A percentile compares a stretch with the other conserved stretches of the same genome.
Evolutionary conservation across 2,888 invertebrate species (phyloP).

Genomic region (Actias luna): DNA sequence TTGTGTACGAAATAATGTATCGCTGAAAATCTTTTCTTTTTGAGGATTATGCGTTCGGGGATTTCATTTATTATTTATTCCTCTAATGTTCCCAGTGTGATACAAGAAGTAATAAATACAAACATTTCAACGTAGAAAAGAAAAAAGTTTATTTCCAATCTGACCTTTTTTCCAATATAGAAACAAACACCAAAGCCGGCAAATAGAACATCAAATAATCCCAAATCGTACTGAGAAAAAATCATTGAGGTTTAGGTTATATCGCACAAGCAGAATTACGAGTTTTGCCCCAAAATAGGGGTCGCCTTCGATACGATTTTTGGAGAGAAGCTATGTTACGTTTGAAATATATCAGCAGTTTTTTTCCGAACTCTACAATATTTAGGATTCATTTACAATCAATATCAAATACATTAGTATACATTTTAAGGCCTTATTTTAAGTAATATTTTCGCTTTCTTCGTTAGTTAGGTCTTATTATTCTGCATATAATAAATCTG

Average conservation of each 20-base stretch:
- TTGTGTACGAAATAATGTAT: not conserved
- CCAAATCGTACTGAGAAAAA: slow-evolving; percentile 47
- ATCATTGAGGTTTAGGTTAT: slow-evolving; percentile 41
- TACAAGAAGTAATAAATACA: slow-evolving; percentile 9
- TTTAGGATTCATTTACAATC: not conserved
- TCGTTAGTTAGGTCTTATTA: no score
- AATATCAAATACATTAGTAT: not conserved
- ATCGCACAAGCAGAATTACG: slow-evolving; percentile 37
- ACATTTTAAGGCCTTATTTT: not conserved
- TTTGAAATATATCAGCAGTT: not conserved
- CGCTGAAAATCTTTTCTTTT: not conserved
- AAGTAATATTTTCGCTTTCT: no score
- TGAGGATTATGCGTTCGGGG: not conserved
- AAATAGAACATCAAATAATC: slow-evolving; percentile 48
- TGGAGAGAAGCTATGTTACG: not conserved
- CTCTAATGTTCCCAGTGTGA: not conserved
- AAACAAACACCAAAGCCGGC: slow-evolving; percentile 34
- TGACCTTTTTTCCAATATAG: slow-evolving; percentile 33
- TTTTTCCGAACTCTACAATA: slow-evolving; percentile 6
- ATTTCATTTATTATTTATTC: not conserved
- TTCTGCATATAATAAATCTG: no score
- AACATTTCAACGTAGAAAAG: slow-evolving; percentile 18
- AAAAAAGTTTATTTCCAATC: slow-evolving; percentile 23
- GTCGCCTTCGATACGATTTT: not conserved
- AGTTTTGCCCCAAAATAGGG: slow-evolving; percentile 12